These are phyloP conservation scores for Drosophila leontia DNA, from an alignment of 1,140 invertebrate species.

Conservation along the genomic window DNA sequence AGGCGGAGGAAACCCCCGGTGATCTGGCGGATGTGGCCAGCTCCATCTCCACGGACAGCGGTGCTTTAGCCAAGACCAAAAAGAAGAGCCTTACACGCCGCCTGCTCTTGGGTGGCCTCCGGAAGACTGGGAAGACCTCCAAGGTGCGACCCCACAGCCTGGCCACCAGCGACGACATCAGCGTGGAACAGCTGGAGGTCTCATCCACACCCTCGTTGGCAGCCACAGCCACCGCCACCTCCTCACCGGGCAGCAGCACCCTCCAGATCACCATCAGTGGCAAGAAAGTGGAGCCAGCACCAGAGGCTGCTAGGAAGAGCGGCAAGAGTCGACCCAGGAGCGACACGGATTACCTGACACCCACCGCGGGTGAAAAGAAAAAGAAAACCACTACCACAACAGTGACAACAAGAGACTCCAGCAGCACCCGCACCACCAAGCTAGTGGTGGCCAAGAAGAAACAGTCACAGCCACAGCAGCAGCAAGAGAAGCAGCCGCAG, in stretches of 20 bases:
- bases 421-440: constrained; percentile 67
- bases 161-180: constrained; percentile 61
- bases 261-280: constrained; percentile 80
- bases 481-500: constrained; percentile 20
- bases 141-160: constrained; percentile 71
- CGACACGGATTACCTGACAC: constrained; percentile 81
- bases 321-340: constrained; percentile 51
- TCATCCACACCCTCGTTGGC: constrained; percentile 5
- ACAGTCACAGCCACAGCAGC: constrained; percentile 41
- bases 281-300: constrained; percentile 71
- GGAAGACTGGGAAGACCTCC: constrained; percentile 58
- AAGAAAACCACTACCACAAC: constrained; percentile 47
- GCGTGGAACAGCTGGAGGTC: constrained; percentile 37
- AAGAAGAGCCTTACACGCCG: constrained; percentile 76
- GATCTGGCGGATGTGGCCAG: constrained; percentile 49
- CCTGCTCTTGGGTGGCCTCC: constrained; percentile 62
- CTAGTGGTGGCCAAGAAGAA: constrained; percentile 67
- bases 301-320: constrained; percentile 18
- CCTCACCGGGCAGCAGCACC: constrained; percentile 49
- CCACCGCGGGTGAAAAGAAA: constrained; percentile 30
- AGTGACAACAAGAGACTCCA: constrained; percentile 57
- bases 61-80: constrained; percentile 48
- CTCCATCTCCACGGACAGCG: constrained; percentile 42
- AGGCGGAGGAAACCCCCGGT: constrained; percentile 24
- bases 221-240: constrained; percentile 13